Evolutionary conservation across 2,888 invertebrate genomes (phyloP).

Genomic region (Lepetodrilus schrolli): DNA sequence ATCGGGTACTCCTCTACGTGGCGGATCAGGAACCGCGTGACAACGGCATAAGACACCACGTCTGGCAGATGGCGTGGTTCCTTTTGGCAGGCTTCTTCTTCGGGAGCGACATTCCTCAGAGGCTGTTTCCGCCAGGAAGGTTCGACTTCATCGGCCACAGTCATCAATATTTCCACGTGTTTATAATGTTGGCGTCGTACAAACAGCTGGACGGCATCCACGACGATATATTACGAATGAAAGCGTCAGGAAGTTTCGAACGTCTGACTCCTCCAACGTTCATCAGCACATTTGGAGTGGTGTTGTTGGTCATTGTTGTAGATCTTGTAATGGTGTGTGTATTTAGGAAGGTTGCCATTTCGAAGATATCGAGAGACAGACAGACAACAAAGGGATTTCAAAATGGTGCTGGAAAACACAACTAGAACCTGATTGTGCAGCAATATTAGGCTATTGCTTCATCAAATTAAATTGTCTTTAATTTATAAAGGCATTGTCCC

Average conservation of each 20-base stretch:
- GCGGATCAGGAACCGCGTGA: slow-evolving; percentile 55
- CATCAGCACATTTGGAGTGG: slow-evolving; percentile 66
- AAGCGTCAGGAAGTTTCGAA: slow-evolving; percentile 17
- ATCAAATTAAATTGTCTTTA: no score
- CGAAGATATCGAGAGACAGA: slow-evolving; percentile 42
- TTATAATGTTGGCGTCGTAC: slow-evolving; percentile 69
- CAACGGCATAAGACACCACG: slow-evolving; percentile 64
- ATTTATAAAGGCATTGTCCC: no score
- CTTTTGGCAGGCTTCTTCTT: slow-evolving; percentile 71
- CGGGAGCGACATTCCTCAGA: slow-evolving; percentile 72
- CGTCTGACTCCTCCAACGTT: slow-evolving; percentile 62
- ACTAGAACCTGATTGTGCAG: no score
- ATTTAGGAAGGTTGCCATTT: slow-evolving; percentile 55
- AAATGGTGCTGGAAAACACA: slow-evolving; percentile 3
- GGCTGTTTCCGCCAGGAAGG: slow-evolving; percentile 69
- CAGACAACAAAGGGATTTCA: background rate
- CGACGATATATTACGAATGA: slow-evolving; percentile 48
- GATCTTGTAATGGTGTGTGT: slow-evolving; percentile 59
- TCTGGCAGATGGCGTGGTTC: slow-evolving; percentile 72
- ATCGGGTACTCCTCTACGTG: slow-evolving; percentile 61
- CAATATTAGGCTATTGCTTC: no score
- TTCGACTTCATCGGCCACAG: slow-evolving; percentile 74
- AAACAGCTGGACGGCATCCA: slow-evolving; percentile 71
- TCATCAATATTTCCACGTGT: slow-evolving; percentile 74
- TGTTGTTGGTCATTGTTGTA: slow-evolving; percentile 57